A percentile compares a stretch with the other conserved stretches of the same genome.
phyloP scores from a whole-genome alignment of 2,888 invertebrate species.

The Nephrotoma appendiculata region DNA sequence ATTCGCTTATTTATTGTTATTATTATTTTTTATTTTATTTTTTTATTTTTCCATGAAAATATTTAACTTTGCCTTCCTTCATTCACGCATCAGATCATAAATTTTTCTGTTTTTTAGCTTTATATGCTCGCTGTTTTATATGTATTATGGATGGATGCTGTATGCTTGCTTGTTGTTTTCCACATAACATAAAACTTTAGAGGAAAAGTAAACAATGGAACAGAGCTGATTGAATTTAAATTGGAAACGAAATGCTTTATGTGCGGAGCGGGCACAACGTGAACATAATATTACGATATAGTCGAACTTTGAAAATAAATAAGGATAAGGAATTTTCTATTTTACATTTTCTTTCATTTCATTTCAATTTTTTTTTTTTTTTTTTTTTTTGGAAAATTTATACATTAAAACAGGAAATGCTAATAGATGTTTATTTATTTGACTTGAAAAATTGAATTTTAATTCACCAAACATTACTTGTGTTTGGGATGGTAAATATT shows the following conservation, averaged over 20 bases:
- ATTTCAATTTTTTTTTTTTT: neutral
- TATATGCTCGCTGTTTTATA: neutral
- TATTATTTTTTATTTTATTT: neutral
- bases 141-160: no score
- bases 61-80: neutral
- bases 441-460: neutral
- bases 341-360: neutral
- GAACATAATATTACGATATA: neutral
- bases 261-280: neutral
- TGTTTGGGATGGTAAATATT: neutral
- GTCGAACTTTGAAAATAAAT: neutral
- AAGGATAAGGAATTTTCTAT: neutral
- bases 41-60: neutral
- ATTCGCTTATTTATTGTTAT: neutral
- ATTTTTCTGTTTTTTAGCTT: neutral
- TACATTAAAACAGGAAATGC: neutral
- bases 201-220: neutral
- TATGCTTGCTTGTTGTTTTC: neutral
- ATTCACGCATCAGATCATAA: neutral
- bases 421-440: neutral
- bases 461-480: neutral
- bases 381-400: neutral
- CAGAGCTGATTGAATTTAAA: neutral
- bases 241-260: neutral
- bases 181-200: neutral